Evolutionary conservation across 2,797 vertebrate species (phyloP).

Genomic region (Cheirogaleus major): DNA sequence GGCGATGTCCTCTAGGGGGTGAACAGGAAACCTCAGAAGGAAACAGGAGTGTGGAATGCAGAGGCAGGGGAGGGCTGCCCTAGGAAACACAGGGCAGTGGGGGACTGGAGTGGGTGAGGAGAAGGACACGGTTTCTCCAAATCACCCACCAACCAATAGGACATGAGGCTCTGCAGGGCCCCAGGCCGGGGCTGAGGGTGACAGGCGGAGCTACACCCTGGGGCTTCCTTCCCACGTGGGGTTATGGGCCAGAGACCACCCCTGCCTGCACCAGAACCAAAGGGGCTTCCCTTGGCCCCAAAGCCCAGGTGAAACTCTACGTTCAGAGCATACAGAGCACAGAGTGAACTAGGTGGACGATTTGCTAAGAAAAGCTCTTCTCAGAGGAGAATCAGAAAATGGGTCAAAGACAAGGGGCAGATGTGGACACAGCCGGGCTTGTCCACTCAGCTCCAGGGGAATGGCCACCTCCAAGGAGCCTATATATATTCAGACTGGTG

Average conservation of each 20-base stretch:
- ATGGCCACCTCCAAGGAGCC: neutral
- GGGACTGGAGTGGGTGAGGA: accelerated
- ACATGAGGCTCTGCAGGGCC: neutral
- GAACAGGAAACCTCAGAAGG: too few species aligned
- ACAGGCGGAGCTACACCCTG: neutral
- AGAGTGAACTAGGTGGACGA: neutral
- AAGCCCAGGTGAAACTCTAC: neutral
- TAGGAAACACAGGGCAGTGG: neutral
- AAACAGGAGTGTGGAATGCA: neutral
- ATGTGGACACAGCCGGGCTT: neutral
- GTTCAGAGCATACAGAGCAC: neutral
- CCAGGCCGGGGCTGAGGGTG: neutral
- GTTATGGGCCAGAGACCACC: neutral
- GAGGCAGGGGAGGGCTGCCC: neutral
- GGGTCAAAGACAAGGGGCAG: neutral
- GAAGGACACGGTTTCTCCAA: neutral
- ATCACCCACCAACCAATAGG: too few species aligned
- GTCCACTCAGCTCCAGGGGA: neutral
- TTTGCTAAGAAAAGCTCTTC: neutral
- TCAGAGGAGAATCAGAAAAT: accelerated
- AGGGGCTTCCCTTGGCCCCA: neutral
- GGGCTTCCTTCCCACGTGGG: neutral
- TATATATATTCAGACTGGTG: neutral
- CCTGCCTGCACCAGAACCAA: neutral
- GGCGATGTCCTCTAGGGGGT: neutral